Conservation (phyloP, 2,888 invertebrate genomes). For the Brachycybe producta region DNA sequence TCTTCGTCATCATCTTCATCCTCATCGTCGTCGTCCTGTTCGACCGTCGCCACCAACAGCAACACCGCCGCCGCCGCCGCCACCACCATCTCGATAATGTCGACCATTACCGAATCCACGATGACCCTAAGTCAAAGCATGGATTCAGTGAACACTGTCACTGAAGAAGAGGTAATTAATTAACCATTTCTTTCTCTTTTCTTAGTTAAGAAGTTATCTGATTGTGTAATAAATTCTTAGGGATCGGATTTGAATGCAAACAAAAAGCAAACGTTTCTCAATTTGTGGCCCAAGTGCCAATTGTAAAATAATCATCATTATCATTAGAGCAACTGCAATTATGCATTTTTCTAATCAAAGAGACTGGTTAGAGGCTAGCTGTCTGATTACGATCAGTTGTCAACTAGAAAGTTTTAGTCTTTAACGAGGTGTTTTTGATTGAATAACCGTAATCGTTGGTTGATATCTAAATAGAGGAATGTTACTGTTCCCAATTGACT, state of each 20-base stretch:
- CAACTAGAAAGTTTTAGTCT: too few species aligned
- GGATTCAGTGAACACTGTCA: constrained; percentile 93
- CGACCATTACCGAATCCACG: constrained; percentile 20
- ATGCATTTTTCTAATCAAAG: too few species aligned
- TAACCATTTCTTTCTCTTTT: neutral
- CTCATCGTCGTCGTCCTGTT: too few species aligned
- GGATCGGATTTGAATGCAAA: neutral
- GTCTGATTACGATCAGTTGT: too few species aligned
- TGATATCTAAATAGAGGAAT: neutral
- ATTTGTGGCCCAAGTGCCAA: too few species aligned
- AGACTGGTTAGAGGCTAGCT: too few species aligned
- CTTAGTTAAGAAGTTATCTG: neutral
- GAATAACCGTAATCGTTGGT: neutral
- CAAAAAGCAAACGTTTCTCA: neutral
- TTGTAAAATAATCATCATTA: too few species aligned
- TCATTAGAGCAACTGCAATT: too few species aligned
- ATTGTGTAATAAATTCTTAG: too few species aligned
- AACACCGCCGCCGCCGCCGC: neutral
- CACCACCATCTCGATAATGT: constrained; percentile 11
- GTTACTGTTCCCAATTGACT: neutral
- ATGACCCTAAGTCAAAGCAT: constrained; percentile 81
- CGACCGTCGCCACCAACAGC: too few species aligned
- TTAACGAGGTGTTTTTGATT: too few species aligned
- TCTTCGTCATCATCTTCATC: too few species aligned
- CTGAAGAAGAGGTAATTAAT: constrained; percentile 85